Base-by-base conservation (phyloP, 2,113 vertebrate species). In the Antennarius striatus region DNA sequence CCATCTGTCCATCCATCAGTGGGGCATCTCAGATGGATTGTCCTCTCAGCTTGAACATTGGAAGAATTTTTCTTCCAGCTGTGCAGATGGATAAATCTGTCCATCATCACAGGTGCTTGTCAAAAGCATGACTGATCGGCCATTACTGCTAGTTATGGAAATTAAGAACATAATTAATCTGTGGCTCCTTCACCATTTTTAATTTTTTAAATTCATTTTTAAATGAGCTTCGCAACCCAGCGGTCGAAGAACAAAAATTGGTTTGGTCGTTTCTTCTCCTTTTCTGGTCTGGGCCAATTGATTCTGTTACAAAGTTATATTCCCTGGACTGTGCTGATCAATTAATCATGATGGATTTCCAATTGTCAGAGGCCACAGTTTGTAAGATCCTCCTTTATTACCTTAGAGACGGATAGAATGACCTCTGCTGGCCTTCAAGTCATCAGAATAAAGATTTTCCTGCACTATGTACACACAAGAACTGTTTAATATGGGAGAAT, bases 291-390 rank as follows among this genome's bases (percentile, higher is more conserved):
- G 30, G 81, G 71, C 71, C 66, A 66, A 89, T 88, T 85, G 84
- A 91, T 90, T 87, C 68, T 40, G 58, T 32, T 45, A 56, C 66
- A 73, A 62, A 69, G 69, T 81, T 81, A 75, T 86, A 84, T 82
- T 90, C 83, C 81, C 84, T 63, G 51, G 67, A 77, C 67, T n/a
- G 16, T 71, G 72, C 68, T 42, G 73, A 93, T 92, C 83, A 81
- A 90, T 90, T 90, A 79, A 91, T 91, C 83, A 87, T 81, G 62
- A 87, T 90, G 81, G 83, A 87, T 89, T 85, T 89, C 73, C 79
- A 75, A 78, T 87, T 79, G 78, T 77, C 84, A 82, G 71, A 71
- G 71, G 50, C 77, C 72, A 68, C 49, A 65, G 66, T 86, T 73
- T 80, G 71, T 75, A 72, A 77, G 76, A 77, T 63, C 73, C 50